phyloP scores from a whole-genome alignment of 2,113 vertebrate genomes.

The Epinephelus lanceolatus region DNA sequence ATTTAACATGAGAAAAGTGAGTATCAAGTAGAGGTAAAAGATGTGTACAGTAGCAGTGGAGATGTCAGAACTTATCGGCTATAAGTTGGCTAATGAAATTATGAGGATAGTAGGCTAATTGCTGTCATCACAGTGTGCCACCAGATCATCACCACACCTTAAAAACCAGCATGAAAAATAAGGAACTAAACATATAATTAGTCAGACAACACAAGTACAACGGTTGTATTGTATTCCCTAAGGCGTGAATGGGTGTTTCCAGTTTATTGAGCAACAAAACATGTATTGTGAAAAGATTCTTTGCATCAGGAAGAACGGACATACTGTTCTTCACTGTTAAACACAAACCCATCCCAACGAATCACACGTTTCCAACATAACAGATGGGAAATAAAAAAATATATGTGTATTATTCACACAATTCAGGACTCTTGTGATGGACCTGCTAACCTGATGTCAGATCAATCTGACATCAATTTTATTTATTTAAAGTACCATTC shows the following conservation, averaged over 20 bases:
- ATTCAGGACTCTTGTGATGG: neutral
- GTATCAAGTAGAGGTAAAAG: neutral
- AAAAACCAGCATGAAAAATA: neutral
- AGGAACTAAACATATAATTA: conserved; percentile 7
- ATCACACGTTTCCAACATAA: neutral
- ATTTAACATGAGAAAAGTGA: neutral
- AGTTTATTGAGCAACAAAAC: neutral
- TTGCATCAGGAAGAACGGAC: neutral
- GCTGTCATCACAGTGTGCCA: neutral
- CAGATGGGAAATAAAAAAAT: neutral
- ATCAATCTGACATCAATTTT: conserved; percentile 1
- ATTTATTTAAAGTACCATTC: neutral
- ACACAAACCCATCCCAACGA: neutral
- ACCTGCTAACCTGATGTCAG: neutral
- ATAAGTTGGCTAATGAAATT: neutral
- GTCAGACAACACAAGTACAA: neutral
- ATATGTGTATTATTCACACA: neutral
- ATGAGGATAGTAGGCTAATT: neutral
- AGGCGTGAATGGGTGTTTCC: neutral
- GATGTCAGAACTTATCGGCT: neutral
- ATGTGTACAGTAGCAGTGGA: neutral
- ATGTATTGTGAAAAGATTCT: neutral
- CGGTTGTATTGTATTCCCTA: neutral
- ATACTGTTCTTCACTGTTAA: neutral
- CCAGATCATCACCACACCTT: neutral